A percentile compares a stretch with the other conserved stretches of the same genome.
phyloP scores from a whole-genome alignment of 1,140 invertebrate genomes.

The Ladona fulva region DNA sequence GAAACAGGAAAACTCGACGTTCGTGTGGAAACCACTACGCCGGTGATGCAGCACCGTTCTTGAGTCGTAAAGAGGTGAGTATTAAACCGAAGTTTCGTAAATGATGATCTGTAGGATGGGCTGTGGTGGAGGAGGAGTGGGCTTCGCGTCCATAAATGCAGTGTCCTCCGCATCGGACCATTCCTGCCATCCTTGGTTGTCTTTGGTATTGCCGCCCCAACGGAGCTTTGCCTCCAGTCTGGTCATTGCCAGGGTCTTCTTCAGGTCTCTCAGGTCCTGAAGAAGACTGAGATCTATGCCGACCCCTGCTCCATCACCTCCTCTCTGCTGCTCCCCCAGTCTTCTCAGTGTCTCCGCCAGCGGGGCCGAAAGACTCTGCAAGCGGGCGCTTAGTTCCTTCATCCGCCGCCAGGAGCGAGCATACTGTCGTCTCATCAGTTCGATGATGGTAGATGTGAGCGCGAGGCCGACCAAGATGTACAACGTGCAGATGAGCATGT shows the following conservation, averaged over 20 bases:
- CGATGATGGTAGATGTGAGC: conserved; percentile 89
- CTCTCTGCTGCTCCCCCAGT: conserved; percentile 61
- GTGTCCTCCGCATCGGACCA: conserved; percentile 13
- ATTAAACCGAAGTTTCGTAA: conserved; percentile 68
- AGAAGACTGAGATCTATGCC: conserved; percentile 43
- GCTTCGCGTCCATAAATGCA: background rate
- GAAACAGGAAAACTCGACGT: too few relatives aligned
- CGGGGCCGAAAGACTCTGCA: conserved; percentile 67
- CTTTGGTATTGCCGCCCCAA: conserved; percentile 22
- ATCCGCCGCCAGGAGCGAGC: conserved; percentile 70
- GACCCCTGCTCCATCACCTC: conserved; percentile 48
- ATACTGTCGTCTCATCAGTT: conserved; percentile 74
- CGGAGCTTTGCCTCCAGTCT: conserved; percentile 24
- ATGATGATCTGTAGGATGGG: conserved; percentile 69
- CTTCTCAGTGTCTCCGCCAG: conserved; percentile 65
- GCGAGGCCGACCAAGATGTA: conserved; percentile 91
- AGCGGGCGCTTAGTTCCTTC: conserved; percentile 32
- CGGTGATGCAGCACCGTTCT: too few relatives aligned
- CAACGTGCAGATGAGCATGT: conserved; percentile 80
- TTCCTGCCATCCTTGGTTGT: conserved; percentile 15
- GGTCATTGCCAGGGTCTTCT: conserved; percentile 26
- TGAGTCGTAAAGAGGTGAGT: too few relatives aligned
- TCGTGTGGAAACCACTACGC: too few relatives aligned
- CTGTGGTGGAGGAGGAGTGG: conserved; percentile 25
- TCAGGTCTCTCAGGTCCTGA: conserved; percentile 29